Percentiles rank a stretch among this genome's conserved stretches.
Evolutionary conservation across 2,113 vertebrate species (phyloP).

Genomic region (Perca fluviatilis): DNA sequence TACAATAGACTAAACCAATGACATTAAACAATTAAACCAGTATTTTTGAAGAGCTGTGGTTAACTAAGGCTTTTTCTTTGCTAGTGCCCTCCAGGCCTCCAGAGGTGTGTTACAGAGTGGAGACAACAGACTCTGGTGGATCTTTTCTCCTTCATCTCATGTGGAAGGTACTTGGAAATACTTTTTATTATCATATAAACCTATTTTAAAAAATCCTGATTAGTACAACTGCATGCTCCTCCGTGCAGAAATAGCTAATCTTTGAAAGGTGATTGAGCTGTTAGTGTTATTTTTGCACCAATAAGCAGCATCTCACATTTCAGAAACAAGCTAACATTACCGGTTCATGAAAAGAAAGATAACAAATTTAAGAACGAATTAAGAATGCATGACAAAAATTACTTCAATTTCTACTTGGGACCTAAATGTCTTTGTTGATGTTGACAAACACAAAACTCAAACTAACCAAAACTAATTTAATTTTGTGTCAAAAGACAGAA

Average conservation of each 20-base stretch:
- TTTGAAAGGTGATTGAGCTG: neutral
- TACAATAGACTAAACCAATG: neutral
- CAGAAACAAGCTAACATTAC: neutral
- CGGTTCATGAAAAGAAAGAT: neutral
- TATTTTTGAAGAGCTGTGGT: neutral
- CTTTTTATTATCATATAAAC: no score
- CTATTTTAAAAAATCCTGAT: no score
- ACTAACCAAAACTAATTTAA: neutral
- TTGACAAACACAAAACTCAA: neutral
- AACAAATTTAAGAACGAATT: neutral
- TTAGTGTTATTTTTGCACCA: neutral
- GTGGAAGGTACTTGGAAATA: slow-evolving; percentile 41
- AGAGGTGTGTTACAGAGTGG: slow-evolving; percentile 55
- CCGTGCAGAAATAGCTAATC: no score
- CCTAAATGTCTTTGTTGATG: neutral
- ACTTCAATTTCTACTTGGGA: neutral
- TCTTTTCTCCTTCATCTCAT: slow-evolving; percentile 36
- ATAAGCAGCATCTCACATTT: neutral
- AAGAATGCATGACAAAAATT: neutral
- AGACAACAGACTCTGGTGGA: neutral
- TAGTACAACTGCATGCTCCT: no score
- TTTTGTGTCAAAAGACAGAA: neutral
- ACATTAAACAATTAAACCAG: neutral
- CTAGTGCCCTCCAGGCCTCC: slow-evolving; percentile 35
- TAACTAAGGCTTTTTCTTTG: neutral